These are phyloP conservation scores for Pterois miles DNA, from an alignment of 2,797 vertebrate genomes.

Conservation along the genomic window DNA sequence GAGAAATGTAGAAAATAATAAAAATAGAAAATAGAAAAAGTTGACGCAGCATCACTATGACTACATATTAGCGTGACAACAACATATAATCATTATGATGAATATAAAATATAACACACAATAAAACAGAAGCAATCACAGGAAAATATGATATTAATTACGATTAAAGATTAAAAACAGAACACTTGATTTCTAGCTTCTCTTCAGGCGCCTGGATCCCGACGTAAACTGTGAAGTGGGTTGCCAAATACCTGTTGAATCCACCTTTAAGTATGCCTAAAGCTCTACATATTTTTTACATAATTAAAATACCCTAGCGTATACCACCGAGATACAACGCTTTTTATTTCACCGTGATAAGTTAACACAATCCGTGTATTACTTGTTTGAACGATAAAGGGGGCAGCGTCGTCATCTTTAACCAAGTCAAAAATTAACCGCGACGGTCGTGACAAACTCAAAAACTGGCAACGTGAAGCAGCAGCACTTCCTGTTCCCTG, in stretches of 20 bases:
- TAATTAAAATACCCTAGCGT: rapidly evolving
- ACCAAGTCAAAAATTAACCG: background rate
- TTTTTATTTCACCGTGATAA: rapidly evolving
- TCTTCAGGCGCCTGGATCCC: no score
- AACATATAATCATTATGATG: background rate
- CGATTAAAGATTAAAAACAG: background rate
- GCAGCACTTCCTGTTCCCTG: constrained; percentile 17
- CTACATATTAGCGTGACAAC: background rate
- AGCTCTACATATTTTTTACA: rapidly evolving
- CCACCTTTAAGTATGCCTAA: background rate
- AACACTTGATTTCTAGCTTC: background rate
- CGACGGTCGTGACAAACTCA: background rate
- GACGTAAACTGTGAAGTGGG: background rate
- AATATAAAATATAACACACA: background rate
- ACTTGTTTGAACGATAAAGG: no score
- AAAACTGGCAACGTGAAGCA: constrained; percentile 38
- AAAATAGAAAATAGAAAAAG: background rate
- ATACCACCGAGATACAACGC: rapidly evolving
- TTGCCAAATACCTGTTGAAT: constrained; percentile 24
- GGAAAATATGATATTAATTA: background rate
- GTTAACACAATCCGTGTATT: rapidly evolving
- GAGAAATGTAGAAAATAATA: background rate
- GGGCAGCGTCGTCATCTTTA: background rate
- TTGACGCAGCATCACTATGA: background rate
- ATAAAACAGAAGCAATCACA: background rate